Conservation (phyloP, 1,140 invertebrate genomes). For the Sminthurides bifidus region DNA sequence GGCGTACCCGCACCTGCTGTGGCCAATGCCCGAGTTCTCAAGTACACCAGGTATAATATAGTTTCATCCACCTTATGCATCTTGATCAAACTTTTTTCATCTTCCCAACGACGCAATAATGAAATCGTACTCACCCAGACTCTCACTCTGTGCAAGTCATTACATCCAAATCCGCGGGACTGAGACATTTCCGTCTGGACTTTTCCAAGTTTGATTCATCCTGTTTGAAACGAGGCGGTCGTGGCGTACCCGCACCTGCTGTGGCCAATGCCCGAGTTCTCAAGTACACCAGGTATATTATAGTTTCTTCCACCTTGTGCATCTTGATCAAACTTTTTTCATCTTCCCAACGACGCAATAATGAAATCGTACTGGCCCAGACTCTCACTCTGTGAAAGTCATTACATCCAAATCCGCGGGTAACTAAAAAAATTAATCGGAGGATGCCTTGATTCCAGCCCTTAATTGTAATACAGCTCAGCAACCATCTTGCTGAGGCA, state of each 20-base stretch:
- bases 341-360: neutral
- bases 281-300: conserved; percentile 22
- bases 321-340: neutral
- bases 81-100: neutral
- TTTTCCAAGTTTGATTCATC: conserved; percentile 32
- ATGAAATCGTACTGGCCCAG: too few relatives aligned
- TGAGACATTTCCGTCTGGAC: conserved; percentile 30
- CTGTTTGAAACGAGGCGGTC: conserved; percentile 26
- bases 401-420: too few relatives aligned
- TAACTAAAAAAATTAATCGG: too few relatives aligned
- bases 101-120: neutral
- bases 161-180: too few relatives aligned
- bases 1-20: conserved; percentile 24
- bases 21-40: conserved; percentile 22
- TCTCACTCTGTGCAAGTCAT: too few relatives aligned
- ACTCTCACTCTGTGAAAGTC: too few relatives aligned
- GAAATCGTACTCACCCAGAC: too few relatives aligned
- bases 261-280: conserved; percentile 24
- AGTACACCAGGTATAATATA: conserved; percentile 19
- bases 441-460: too few relatives aligned
- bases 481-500: too few relatives aligned
- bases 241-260: conserved; percentile 21
- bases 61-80: neutral
- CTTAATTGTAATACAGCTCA: too few relatives aligned
- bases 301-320: neutral